Conservation (phyloP, 2,113 vertebrate species). For the Mus pahari region DNA sequence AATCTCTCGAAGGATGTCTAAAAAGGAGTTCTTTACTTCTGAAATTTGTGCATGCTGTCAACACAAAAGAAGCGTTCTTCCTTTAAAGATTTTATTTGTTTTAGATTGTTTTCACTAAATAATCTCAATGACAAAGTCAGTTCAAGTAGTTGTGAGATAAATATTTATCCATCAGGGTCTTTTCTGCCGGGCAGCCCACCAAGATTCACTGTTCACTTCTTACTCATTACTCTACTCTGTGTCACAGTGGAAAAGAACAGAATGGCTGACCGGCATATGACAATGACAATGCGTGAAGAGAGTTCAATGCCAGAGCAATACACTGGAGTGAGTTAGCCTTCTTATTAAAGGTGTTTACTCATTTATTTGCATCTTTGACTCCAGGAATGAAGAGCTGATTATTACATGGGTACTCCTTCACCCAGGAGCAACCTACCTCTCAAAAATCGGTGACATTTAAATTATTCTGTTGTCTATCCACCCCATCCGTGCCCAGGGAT, state of each 20-base stretch:
- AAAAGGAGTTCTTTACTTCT: slow-evolving; percentile 57
- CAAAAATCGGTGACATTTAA: slow-evolving; percentile 79
- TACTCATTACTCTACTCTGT: slow-evolving; percentile 40
- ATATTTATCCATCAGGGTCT: not conserved
- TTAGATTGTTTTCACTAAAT: not conserved
- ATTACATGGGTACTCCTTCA: not conserved
- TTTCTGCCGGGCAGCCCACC: slow-evolving; percentile 5
- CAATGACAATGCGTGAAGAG: slow-evolving; percentile 31
- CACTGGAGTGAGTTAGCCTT: not conserved
- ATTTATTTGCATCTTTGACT: slow-evolving; percentile 34
- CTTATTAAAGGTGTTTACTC: not conserved
- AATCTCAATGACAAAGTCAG: not conserved
- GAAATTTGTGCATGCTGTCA: slow-evolving; percentile 45
- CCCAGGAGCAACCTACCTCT: not conserved
- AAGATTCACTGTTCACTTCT: slow-evolving; percentile 46
- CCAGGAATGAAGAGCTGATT: not conserved
- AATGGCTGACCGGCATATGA: slow-evolving; percentile 23
- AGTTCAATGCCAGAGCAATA: not conserved
- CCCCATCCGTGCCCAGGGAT: slow-evolving; percentile 74
- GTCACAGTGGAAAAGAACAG: not conserved
- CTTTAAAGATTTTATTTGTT: not conserved
- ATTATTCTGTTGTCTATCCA: slow-evolving; percentile 74
- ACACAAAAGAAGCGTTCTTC: not conserved
- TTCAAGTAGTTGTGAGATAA: not conserved
- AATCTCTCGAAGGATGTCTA: not conserved